phyloP scores from a whole-genome alignment of 1,140 invertebrate genomes.

The Andrena cerasifolii region DNA sequence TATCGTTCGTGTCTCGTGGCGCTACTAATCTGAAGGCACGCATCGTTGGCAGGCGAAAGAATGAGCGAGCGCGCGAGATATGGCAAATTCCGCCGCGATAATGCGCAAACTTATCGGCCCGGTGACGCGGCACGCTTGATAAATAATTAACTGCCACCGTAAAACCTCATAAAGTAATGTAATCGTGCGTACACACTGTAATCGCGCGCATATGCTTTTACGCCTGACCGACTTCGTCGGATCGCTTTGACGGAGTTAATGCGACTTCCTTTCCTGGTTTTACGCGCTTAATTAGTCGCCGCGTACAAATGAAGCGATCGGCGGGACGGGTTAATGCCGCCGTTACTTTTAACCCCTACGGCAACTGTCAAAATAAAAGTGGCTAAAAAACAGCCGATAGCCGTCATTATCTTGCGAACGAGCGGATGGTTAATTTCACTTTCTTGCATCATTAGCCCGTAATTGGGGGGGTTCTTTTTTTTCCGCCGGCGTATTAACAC shows the following conservation, averaged over 20 bases:
- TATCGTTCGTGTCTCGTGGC: neutral
- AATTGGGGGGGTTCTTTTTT: neutral
- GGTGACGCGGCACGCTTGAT: conserved; percentile 26
- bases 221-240: conserved; percentile 27
- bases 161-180: conserved; percentile 35
- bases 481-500: neutral
- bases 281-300: conserved; percentile 36
- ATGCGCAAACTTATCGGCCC: conserved; percentile 13
- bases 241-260: conserved; percentile 21
- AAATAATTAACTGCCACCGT: conserved; percentile 44
- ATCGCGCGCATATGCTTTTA: conserved; percentile 41
- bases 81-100: conserved; percentile 33
- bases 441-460: neutral
- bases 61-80: conserved; percentile 28
- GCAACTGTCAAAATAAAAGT: neutral
- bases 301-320: neutral
- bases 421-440: neutral
- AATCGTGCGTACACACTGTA: conserved; percentile 25
- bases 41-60: conserved; percentile 14
- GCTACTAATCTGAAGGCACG: neutral
- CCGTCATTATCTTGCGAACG: neutral
- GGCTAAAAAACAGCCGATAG: neutral
- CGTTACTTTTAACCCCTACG: neutral
- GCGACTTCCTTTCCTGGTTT: conserved; percentile 6
- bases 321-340: neutral